Percentiles rank a stretch among this genome's conserved stretches.
Conservation (phyloP, 2,888 invertebrate species). For the Idaea aversata region DNA sequence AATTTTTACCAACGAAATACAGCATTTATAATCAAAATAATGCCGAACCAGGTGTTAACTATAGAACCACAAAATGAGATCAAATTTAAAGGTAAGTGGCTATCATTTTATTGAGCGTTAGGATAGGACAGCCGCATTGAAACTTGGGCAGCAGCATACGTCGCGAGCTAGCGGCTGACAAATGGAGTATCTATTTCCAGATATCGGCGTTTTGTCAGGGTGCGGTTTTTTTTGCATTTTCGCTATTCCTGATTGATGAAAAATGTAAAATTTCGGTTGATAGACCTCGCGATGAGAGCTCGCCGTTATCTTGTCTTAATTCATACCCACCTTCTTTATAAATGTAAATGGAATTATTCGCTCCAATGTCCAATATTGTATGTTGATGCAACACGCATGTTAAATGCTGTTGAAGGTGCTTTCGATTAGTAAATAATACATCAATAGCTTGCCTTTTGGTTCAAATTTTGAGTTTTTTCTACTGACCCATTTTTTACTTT, state of each 20-base stretch:
- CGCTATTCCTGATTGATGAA: constrained; percentile 25
- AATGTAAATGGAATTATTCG: constrained; percentile 12
- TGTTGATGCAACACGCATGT: constrained; percentile 16
- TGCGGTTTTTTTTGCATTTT: constrained; percentile 65
- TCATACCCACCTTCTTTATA: constrained; percentile 4
- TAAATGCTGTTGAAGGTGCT: constrained; percentile 11
- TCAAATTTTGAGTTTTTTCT: background rate
- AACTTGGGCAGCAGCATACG: constrained; percentile 59
- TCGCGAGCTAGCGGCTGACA: constrained; percentile 73
- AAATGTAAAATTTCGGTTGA: constrained; percentile 12
- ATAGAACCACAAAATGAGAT: constrained; percentile 95
- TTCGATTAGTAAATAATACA: constrained; percentile 5
- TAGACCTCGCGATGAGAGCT: constrained; percentile 10
- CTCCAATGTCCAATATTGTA: constrained; percentile 13
- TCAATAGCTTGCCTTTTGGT: background rate
- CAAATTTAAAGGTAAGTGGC: constrained; percentile 91
- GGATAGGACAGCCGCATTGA: constrained; percentile 53
- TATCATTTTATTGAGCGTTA: constrained; percentile 38
- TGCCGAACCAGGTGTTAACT: constrained; percentile 88
- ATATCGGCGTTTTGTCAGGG: constrained; percentile 75
- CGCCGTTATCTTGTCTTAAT: constrained; percentile 6
- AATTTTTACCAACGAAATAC: constrained; percentile 64
- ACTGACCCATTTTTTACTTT: too few relatives aligned
- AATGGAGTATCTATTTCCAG: constrained; percentile 80
- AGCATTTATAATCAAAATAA: constrained; percentile 77